Conservation (phyloP, 1,140 invertebrate species). For the Liolophura sinensis region DNA sequence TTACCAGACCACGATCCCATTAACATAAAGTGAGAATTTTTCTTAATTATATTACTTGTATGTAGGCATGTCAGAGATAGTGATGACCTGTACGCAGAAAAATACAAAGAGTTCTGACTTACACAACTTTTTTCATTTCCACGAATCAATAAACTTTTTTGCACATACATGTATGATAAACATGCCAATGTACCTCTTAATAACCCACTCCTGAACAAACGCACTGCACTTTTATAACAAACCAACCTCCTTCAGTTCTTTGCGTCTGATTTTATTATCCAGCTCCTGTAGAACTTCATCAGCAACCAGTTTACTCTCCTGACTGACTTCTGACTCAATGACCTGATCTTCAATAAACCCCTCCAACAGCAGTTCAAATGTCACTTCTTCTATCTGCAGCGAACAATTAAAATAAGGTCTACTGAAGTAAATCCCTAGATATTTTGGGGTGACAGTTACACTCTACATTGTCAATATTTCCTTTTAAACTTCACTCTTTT, state of each 20-base stretch:
- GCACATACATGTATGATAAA: neutral
- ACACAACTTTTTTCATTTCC: conserved; percentile 4
- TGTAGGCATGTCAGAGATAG: too few species aligned
- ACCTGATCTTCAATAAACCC: conserved; percentile 41
- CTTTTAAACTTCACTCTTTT: neutral
- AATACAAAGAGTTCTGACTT: neutral
- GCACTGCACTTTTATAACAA: neutral
- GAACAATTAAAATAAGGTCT: neutral
- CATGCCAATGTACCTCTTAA: neutral
- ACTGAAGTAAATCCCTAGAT: neutral
- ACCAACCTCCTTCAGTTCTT: conserved; percentile 39
- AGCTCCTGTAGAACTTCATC: conserved; percentile 38
- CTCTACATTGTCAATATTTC: conserved; percentile 4
- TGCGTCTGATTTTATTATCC: conserved; percentile 38
- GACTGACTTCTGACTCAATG: conserved; percentile 38
- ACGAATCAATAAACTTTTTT: neutral
- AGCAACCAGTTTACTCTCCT: conserved; percentile 36
- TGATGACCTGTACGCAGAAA: too few species aligned
- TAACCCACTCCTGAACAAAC: conserved; percentile 3
- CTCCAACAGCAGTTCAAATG: conserved; percentile 37
- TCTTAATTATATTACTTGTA: too few species aligned
- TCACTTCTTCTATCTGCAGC: conserved; percentile 34
- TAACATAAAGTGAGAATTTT: too few species aligned
- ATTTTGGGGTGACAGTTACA: neutral
- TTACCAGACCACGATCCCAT: too few species aligned